Conservation (phyloP, 2,113 vertebrate species). For the Miniopterus natalensis region DNA sequence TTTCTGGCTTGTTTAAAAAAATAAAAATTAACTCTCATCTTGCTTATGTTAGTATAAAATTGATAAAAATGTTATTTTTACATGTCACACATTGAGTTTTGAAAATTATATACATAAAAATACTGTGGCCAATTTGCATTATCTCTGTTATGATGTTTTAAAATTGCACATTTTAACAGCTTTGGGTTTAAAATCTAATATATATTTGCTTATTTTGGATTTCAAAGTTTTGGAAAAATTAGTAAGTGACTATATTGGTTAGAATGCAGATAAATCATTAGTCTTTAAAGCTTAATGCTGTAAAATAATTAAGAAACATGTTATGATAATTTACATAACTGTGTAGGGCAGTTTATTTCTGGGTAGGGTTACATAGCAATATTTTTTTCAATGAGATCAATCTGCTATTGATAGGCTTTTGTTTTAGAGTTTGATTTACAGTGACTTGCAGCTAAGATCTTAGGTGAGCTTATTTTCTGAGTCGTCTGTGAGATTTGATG, state of each 20-base stretch:
- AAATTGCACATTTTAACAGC: conserved; percentile 2
- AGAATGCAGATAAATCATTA: conserved; percentile 59
- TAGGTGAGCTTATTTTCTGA: conserved; percentile 72
- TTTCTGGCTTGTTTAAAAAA: background rate
- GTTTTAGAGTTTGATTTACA: conserved; percentile 61
- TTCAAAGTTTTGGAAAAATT: conserved; percentile 73
- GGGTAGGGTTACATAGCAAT: conserved; percentile 62
- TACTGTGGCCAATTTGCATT: background rate
- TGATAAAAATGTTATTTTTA: conserved; percentile 36
- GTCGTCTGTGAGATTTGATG: conserved; percentile 66
- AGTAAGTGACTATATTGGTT: conserved; percentile 46
- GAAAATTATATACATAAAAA: background rate
- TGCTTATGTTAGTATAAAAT: conserved; percentile 19
- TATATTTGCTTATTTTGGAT: conserved; percentile 52
- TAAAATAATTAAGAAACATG: conserved; percentile 70
- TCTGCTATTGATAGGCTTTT: background rate
- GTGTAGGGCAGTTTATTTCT: conserved; percentile 68
- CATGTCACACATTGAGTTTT: conserved; percentile 41
- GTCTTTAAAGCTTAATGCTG: conserved; percentile 60
- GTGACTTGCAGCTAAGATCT: conserved; percentile 67
- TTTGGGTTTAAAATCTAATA: conserved; percentile 50
- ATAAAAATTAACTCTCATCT: conserved; percentile 8
- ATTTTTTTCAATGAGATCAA: conserved; percentile 55
- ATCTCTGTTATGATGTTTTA: conserved; percentile 28
- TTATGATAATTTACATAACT: conserved; percentile 14